Base-by-base conservation (phyloP, 2,797 vertebrate species). In the Dipus sagitta region DNA sequence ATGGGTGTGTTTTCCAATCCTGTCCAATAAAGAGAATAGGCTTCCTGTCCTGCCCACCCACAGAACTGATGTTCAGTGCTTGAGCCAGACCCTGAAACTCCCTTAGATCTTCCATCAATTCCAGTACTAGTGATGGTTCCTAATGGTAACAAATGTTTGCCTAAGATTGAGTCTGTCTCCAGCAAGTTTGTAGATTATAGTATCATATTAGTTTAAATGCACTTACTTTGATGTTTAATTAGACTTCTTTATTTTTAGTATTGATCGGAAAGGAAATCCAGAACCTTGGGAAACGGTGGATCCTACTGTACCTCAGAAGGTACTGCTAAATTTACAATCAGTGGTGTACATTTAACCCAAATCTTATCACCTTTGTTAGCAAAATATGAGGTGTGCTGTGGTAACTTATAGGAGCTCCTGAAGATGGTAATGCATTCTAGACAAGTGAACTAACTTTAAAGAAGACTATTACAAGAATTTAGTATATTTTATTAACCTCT, bases 231-330 rank as follows among this genome's bases (percentile, higher is more conserved):
- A 85, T 89, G 42, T 72, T 93, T 89, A 92, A 91, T 86, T 38
- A n/a, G 26, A 38, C 88, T 93, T 82, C 68, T 97, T 97, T 76
- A 91, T 94, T 97, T 97, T 95, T 83, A 99, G 99, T 88, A 11
- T 99, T 97, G 98, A 98, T 97, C 99, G 98, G 96, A 95, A 95
- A 52, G 88, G 20, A 11, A 99, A 99, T 91, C 98, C 99, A 82
- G 99, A 99, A 90, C 99, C 99, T 0, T 99, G 99, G 99, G 98
- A 99, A 96, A 96, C 26, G 47, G 18, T 99, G 52, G 98, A 99
- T 96, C 99, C 99, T 83, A 91, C 71, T 21, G 98, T 98, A 96
- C 98, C 99, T 65, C 98, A 98, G 93, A 99, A 99, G 99, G 99
- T 99, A 98, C 96, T 75, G 71, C 47, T 76, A 76, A 78, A 17